A percentile compares a stretch with the other conserved stretches of the same genome.
phyloP scores from a whole-genome alignment of 2,888 invertebrate species.

The Galerucella calmariensis region DNA sequence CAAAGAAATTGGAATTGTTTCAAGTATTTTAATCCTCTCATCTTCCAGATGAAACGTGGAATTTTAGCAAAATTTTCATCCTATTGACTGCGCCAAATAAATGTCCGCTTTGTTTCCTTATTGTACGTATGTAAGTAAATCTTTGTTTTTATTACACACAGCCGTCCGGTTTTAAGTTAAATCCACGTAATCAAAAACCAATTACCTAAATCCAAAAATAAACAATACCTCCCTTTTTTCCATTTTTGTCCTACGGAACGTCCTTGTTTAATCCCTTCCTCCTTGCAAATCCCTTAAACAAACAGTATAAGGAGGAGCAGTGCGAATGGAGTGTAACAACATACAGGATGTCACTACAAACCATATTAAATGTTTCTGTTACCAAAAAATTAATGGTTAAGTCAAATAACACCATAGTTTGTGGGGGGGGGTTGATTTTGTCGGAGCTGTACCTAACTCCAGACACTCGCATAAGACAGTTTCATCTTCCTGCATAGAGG shows the following conservation, averaged over 20 bases:
- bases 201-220: slow-evolving; percentile 25
- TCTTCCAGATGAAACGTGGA: neutral
- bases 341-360: neutral
- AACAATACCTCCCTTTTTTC: slow-evolving; percentile 5
- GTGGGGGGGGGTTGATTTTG: too few relatives aligned
- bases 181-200: slow-evolving; percentile 22
- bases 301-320: slow-evolving; percentile 9
- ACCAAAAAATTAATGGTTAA: too few relatives aligned
- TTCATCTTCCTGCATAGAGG: too few relatives aligned
- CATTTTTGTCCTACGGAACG: slow-evolving; percentile 10
- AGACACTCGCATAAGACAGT: too few relatives aligned
- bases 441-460: too few relatives aligned
- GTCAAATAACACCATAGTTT: too few relatives aligned
- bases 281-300: slow-evolving; percentile 19
- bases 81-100: neutral
- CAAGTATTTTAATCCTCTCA: neutral
- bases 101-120: neutral
- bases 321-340: neutral
- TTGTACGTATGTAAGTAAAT: neutral
- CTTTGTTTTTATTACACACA: slow-evolving; percentile 1
- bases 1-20: slow-evolving; percentile 7
- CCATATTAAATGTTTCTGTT: neutral
- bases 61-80: neutral
- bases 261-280: slow-evolving; percentile 1
- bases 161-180: neutral